Evolutionary conservation across 2,797 vertebrate genomes (phyloP), one percentile per base, ranked within the genome.

Genomic region (Sylvilagus floridanus): DNA sequence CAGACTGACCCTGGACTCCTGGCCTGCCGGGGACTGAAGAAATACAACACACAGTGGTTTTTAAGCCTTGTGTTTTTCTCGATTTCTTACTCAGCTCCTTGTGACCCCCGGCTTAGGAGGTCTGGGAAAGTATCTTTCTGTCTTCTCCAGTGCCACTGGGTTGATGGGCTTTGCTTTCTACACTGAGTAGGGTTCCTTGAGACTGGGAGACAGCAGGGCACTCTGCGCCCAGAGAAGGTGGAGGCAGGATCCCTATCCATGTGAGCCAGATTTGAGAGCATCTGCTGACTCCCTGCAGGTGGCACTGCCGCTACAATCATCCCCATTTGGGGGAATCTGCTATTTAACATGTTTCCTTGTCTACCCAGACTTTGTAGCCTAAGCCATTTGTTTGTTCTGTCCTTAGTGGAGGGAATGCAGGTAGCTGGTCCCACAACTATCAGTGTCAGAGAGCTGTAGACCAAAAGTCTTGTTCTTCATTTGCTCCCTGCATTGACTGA

Each of bases 41-140:
- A 85, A 35, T 21, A 35, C 5, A 37, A 6, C 6, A 19, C 81
- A 21, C 37, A 28, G 0, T 79, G 32, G 66, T 73, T 95, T 57
- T 65, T 22, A 69, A 90, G 62, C 24, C 62, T 77, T 2, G 0
- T n/a, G 26, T 57, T 91, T 91, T 78, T 84, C 77, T 84, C 79
- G 82, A 63, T 93, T 85, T 92, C 52, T 8, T 54, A 47, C 26
- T 94, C 60, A 32, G 8, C 57, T 47, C 2, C 17, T 3, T 52
- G 63, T 0, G 16, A 54, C 57, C 77, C 87, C 79, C 47, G 17
- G 57, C 83, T 75, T 37, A 4, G 6, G 60, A 65, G 88, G 60
- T 35, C 65, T 83, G 78, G 88, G 82, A 60, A 78, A 96, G 91
- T 88, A 89, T 86, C 81, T 63, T 28, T 8, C 21, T 71, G 71